These are phyloP conservation scores for Athene noctua DNA, from an alignment of 2,113 vertebrate species.

Conservation along the genomic window DNA sequence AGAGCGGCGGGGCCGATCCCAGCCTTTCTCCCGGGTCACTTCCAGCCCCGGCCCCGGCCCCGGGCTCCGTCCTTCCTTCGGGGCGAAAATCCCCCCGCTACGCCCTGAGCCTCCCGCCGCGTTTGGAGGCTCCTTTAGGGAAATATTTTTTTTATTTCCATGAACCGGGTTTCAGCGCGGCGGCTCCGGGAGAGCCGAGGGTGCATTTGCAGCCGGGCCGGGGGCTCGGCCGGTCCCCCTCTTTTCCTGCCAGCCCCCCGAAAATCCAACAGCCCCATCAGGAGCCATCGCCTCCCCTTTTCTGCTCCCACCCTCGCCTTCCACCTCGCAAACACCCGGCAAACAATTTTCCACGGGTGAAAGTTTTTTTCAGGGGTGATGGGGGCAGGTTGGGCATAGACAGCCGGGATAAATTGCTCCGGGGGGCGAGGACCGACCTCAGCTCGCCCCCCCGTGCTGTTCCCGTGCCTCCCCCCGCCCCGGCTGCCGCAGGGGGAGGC, in stretches of 20 bases:
- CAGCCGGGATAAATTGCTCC: background rate
- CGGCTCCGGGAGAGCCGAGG: background rate
- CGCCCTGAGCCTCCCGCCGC: background rate
- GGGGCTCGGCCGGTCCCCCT: background rate
- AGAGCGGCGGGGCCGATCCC: background rate
- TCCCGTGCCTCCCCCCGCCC: background rate
- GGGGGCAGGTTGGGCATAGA: background rate
- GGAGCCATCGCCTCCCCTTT: background rate
- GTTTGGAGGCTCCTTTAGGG: background rate
- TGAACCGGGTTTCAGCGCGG: background rate
- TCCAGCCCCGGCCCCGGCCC: background rate
- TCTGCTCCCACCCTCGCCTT: background rate
- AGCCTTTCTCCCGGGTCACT: background rate
- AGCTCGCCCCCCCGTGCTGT: fast-evolving
- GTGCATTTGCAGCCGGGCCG: background rate
- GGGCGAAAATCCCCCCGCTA: background rate
- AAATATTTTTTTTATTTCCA: background rate
- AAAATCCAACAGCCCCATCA: background rate
- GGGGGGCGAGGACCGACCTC: background rate
- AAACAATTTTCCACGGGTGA: background rate
- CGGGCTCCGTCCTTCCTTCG: background rate
- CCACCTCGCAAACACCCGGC: background rate
- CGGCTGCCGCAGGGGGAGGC: background rate
- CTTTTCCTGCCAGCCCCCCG: background rate
- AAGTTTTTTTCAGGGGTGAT: background rate